Evolutionary conservation across 2,113 vertebrate genomes (phyloP).

Genomic region (Oplegnathus fasciatus): DNA sequence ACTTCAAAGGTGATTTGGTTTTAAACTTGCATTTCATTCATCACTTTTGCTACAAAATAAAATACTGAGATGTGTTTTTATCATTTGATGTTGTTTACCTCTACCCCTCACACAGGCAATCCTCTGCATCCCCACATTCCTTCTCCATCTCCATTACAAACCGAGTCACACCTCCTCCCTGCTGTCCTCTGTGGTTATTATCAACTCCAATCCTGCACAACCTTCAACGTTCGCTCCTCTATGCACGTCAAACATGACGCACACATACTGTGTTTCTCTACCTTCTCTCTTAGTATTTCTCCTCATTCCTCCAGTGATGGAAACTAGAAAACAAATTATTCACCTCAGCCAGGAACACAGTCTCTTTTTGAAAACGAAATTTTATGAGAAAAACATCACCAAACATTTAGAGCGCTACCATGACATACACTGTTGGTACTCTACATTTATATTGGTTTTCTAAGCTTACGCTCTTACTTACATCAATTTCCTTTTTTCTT

Average conservation of each 20-base stretch:
- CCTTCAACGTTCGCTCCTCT: background rate
- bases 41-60: background rate
- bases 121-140: no score
- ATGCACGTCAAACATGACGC: background rate
- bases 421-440: no score
- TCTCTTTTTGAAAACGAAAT: no score
- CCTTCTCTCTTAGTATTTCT: background rate
- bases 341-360: background rate
- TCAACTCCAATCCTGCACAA: background rate
- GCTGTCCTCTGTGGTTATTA: background rate
- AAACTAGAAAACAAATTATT: background rate
- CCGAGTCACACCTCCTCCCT: background rate
- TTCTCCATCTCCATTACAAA: background rate
- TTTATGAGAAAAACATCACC: no score
- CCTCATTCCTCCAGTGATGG: no score
- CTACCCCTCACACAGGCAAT: rapidly evolving
- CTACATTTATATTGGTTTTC: background rate
- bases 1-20: background rate
- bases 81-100: background rate
- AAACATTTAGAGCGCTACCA: no score
- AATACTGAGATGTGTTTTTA: background rate
- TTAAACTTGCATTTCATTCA: background rate
- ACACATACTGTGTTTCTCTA: no score
- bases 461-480: background rate
- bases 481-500: background rate